Base-by-base conservation (phyloP, 2,113 vertebrate genomes). In the Pachyramphus minor region DNA sequence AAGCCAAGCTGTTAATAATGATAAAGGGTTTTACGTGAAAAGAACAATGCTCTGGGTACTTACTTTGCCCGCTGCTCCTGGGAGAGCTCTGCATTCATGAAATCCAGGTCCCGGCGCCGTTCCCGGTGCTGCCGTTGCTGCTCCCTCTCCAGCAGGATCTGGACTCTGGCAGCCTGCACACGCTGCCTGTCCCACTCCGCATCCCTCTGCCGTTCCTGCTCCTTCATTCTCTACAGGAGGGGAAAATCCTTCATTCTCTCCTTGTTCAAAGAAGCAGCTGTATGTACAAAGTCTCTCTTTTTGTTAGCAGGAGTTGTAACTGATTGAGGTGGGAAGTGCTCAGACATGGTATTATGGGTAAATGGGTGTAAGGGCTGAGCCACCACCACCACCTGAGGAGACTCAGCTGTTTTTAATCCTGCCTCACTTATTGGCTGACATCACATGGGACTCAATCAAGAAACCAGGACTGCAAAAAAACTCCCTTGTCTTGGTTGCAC, bases 61-160 rank as follows among this genome's bases (percentile, higher is more conserved):
- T 82, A 99, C 99, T 95, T 98, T 23, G 93, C 68, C 27, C 55
- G 97, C 67, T 98, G 98, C 37, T 96, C 90, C 49, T 89, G 72
- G 25, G 98, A 98, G 41, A 99, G 98, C 62, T 92, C 63, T 58
- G 87, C 14, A 5, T 99, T 99, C 75, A 94, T 3, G 27, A 72
- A 67, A 83, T 99, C 99, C 91, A 99, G 33, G 2, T 95, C 95
- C 25, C 12, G 96, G 80, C 99, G 98, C 47, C 94, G 81, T 39
- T 97, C 97, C 20, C 94, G 96, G 30, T 76, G 94, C 56, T 93
- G 77, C 6, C 97, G 97, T 37, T 84, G 93, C 27, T 8, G 97
- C 71, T 96, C 98, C 49, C 98, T 92, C 92, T 99, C 99, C 1
- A 92, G 55, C 22, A 99, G 86, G 84, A 98, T 13, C 28, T 96